Evolutionary conservation across 2,797 vertebrate species (phyloP), one percentile per base, ranked within the genome.

Genomic region (Pristis pectinata): DNA sequence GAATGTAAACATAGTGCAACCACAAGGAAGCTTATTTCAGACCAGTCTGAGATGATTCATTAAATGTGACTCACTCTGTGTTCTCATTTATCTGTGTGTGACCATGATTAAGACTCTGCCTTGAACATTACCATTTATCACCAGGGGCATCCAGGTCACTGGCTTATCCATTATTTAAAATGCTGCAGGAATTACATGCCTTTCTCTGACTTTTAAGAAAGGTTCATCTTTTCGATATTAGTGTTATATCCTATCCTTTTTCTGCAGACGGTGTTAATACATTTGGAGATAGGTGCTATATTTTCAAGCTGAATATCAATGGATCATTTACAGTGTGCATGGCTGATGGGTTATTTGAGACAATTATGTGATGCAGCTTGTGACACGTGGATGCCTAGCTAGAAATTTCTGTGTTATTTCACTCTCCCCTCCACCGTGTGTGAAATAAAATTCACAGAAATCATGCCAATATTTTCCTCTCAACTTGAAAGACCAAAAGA

Each of bases 111-210:
- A 59, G 13, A 53, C 11, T 59, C 11, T 34, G 27, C 53, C 17
- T 30, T 85, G 83, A 59, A 87, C 5, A 30, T 87, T 56, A 87
- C 34, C 53, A 87, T 87, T 59, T 87, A n/a, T 87, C 56, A 59
- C 4, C 53, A 61, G 83, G 53, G 27, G 2, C 53, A 1, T 59
- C 34, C 34, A 56, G 53, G 27, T 13, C 11, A 59, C 53, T 61
- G 30, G 83, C 34, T 56, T 59, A 87, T 87, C 53, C 30, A 87
- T 87, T 53, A 87, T 87, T 87, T 87, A 59, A 59, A 87, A n/a
- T 59, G 30, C 83, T 13, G 11, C 13, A n/a, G 83, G 3, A 30
- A 53, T 27, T 59, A 30, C 13, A 34, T 56, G 24, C 10, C 30
- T 87, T 30, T 59, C 83, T n/a, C 53, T 87, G 83, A 87, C 53